Conservation (phyloP, 2,888 invertebrate species). For the Anthoptus insignis region DNA sequence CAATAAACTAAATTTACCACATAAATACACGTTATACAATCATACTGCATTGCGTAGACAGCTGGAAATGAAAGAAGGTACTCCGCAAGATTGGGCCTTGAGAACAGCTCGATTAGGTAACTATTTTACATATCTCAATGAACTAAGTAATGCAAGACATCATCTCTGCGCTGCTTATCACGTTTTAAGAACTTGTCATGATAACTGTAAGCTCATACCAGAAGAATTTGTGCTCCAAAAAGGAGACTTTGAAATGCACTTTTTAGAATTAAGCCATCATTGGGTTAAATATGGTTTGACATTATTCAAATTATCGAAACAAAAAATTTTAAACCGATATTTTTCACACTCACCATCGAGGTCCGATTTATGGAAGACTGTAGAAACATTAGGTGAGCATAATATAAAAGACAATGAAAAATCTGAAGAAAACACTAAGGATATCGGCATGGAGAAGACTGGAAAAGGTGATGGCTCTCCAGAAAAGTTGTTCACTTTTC, state of each 20-base stretch:
- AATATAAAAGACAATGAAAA: conserved; percentile 54
- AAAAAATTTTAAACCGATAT: conserved; percentile 72
- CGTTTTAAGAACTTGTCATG: conserved; percentile 85
- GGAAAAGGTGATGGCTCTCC: conserved; percentile 65
- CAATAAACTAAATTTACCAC: conserved; percentile 82
- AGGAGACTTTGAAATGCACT: conserved; percentile 76
- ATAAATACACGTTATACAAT: conserved; percentile 84
- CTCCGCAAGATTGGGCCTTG: conserved; percentile 86
- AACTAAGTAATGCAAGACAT: conserved; percentile 85
- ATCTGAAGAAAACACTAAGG: conserved; percentile 68
- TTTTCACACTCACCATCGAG: conserved; percentile 69
- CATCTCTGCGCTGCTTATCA: conserved; percentile 89
- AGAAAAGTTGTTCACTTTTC: conserved; percentile 68
- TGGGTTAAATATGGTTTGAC: conserved; percentile 88
- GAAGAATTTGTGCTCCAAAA: conserved; percentile 75
- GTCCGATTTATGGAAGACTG: conserved; percentile 73
- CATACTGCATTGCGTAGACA: conserved; percentile 86
- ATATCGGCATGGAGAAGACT: conserved; percentile 66
- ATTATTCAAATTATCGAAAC: conserved; percentile 86
- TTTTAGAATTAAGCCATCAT: conserved; percentile 84
- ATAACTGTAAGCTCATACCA: conserved; percentile 78
- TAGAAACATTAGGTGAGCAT: conserved; percentile 62
- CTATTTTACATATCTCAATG: conserved; percentile 78
- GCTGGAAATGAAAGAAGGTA: conserved; percentile 85
- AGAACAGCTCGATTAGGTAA: conserved; percentile 84